A percentile compares a stretch with the other conserved stretches of the same genome.
Conservation (phyloP, 2,888 invertebrate species). For the Escarpia spicata region DNA sequence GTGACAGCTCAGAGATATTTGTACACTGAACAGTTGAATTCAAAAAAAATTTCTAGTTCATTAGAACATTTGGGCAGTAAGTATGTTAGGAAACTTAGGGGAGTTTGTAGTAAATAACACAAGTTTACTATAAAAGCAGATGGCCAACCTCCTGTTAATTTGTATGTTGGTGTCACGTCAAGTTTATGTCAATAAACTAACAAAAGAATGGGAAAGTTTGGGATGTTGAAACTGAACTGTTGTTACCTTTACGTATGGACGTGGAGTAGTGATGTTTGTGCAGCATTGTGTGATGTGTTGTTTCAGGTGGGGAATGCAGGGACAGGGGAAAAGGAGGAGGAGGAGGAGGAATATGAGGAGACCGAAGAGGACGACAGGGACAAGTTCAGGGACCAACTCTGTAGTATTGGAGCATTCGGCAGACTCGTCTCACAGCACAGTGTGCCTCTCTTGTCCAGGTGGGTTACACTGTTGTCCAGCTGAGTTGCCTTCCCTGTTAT, state of each 20-base stretch:
- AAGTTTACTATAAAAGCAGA: too few species aligned
- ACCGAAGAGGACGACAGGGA: conserved; percentile 54
- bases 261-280: not conserved
- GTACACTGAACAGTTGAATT: too few species aligned
- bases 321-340: conserved; percentile 27
- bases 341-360: conserved; percentile 68
- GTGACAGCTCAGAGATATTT: too few species aligned
- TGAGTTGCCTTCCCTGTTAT: too few species aligned
- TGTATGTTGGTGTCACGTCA: not conserved
- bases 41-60: too few species aligned
- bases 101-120: too few species aligned
- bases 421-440: conserved; percentile 52
- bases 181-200: not conserved
- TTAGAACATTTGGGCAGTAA: too few species aligned
- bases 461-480: not conserved
- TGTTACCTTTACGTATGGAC: not conserved
- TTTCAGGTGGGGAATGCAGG: conserved; percentile 14
- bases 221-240: not conserved
- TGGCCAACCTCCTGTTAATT: not conserved
- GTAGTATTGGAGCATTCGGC: conserved; percentile 75
- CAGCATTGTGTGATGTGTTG: not conserved
- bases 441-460: conserved; percentile 35
- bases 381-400: conserved; percentile 77
- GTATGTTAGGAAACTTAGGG: too few species aligned
- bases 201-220: not conserved